Evolutionary conservation across 2,888 invertebrate species (phyloP).

Genomic region (Torymus auratus): DNA sequence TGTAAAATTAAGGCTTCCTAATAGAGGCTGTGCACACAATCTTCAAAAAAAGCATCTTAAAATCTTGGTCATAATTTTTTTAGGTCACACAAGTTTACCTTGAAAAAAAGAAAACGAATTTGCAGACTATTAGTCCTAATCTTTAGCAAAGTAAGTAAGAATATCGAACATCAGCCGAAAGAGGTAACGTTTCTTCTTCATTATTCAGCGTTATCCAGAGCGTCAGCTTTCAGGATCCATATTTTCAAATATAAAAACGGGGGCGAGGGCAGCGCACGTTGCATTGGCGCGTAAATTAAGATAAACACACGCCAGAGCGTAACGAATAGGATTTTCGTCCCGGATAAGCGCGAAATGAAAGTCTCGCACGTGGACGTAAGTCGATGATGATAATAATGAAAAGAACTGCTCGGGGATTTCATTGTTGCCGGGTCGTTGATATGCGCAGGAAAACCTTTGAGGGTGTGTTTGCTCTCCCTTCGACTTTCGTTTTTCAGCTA

Average conservation of each 20-base stretch:
- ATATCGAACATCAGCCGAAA: constrained; percentile 7
- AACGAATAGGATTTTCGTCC: not conserved
- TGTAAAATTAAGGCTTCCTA: not conserved
- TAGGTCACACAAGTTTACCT: too few species aligned
- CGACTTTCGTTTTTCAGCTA: not conserved
- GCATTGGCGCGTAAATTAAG: constrained; percentile 24
- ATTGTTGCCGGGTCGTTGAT: too few species aligned
- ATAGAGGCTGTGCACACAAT: too few species aligned
- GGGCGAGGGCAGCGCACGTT: not conserved
- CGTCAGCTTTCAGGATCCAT: constrained; percentile 1
- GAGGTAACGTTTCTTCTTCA: constrained; percentile 13
- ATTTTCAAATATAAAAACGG: constrained; percentile 24
- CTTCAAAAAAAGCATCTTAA: too few species aligned
- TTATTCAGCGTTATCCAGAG: constrained; percentile 24
- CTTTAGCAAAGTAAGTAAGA: too few species aligned
- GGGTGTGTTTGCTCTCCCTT: not conserved
- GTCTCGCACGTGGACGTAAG: constrained; percentile 18
- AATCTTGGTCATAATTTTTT: too few species aligned
- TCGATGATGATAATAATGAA: constrained; percentile 26
- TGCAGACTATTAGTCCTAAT: too few species aligned
- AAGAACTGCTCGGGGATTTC: too few species aligned
- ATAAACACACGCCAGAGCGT: constrained; percentile 16
- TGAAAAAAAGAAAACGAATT: too few species aligned
- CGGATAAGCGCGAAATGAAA: constrained; percentile 15
- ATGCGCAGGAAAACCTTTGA: constrained; percentile 5